These are phyloP conservation scores for Diploscapter pachys DNA, from an alignment of 1,140 invertebrate genomes.

Conservation along the genomic window DNA sequence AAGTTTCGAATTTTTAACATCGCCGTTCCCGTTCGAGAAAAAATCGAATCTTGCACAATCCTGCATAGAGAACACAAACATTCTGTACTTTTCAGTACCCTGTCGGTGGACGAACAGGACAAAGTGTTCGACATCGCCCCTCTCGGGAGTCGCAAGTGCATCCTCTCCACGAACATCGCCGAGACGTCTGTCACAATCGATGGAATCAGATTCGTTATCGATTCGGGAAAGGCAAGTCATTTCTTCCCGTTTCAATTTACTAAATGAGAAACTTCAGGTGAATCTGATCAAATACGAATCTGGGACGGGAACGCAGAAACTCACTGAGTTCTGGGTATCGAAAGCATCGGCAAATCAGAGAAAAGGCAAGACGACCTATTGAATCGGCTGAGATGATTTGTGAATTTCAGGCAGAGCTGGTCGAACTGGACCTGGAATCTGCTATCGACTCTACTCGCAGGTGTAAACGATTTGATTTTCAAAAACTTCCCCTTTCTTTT, in stretches of 20 bases:
- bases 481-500: too few relatives aligned
- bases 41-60: too few relatives aligned
- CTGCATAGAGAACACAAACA: too few relatives aligned
- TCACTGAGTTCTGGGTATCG: constrained; percentile 79
- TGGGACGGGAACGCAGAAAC: constrained; percentile 44
- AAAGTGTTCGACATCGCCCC: constrained; percentile 97
- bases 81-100: constrained; percentile 64
- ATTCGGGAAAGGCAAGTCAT: constrained; percentile 69
- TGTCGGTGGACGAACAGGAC: constrained; percentile 90
- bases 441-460: constrained; percentile 72
- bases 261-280: constrained; percentile 33
- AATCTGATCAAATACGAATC: constrained; percentile 54
- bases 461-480: too few relatives aligned
- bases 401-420: constrained; percentile 67
- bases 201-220: constrained; percentile 92
- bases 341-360: constrained; percentile 93
- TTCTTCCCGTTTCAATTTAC: too few relatives aligned
- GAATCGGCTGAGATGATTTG: constrained; percentile 11
- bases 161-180: constrained; percentile 97
- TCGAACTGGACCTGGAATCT: constrained; percentile 69
- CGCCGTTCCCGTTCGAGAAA: too few relatives aligned
- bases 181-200: constrained; percentile 99
- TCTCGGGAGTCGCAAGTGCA: constrained; percentile 89
- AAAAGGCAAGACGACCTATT: constrained; percentile 68
- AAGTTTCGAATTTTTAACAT: too few relatives aligned